Percentiles rank a stretch among this genome's conserved stretches.
Conservation (phyloP, 1,140 invertebrate genomes). For the Aethina tumida region DNA sequence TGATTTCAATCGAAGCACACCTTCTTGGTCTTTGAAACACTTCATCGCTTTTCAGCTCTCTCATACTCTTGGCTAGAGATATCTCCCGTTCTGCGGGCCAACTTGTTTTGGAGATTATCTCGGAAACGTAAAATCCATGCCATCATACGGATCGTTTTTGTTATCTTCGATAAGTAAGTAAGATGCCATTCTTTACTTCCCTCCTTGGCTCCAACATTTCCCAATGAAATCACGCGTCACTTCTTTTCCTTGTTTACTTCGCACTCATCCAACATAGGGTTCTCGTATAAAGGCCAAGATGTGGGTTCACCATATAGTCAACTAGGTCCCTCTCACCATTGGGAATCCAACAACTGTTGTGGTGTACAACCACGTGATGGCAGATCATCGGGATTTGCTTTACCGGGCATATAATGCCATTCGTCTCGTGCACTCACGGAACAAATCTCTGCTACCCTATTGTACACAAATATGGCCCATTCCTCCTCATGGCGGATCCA, state of each 20-base stretch:
- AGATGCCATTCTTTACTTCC: conserved; percentile 5
- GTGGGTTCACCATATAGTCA: conserved; percentile 22
- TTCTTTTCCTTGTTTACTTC: conserved; percentile 17
- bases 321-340: conserved; percentile 29
- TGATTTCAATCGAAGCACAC: conserved; percentile 22
- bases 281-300: conserved; percentile 19
- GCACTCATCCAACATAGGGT: conserved; percentile 8
- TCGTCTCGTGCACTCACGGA: conserved; percentile 18
- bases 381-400: conserved; percentile 36
- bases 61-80: conserved; percentile 19
- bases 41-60: conserved; percentile 17
- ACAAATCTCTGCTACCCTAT: conserved; percentile 29
- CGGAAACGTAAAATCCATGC: conserved; percentile 23
- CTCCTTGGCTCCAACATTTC: too few relatives aligned
- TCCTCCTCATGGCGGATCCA: conserved; percentile 21
- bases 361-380: conserved; percentile 28
- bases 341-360: conserved; percentile 17
- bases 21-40: conserved; percentile 19
- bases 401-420: conserved; percentile 34
- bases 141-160: conserved; percentile 23
- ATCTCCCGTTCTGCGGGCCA: conserved; percentile 9
- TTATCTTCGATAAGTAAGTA: conserved; percentile 20
- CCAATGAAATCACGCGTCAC: conserved; percentile 4
- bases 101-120: conserved; percentile 17
- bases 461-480: conserved; percentile 26